These are phyloP conservation scores for Aporophyla lueneburgensis DNA, from an alignment of 2,888 invertebrate genomes.

Conservation along the genomic window DNA sequence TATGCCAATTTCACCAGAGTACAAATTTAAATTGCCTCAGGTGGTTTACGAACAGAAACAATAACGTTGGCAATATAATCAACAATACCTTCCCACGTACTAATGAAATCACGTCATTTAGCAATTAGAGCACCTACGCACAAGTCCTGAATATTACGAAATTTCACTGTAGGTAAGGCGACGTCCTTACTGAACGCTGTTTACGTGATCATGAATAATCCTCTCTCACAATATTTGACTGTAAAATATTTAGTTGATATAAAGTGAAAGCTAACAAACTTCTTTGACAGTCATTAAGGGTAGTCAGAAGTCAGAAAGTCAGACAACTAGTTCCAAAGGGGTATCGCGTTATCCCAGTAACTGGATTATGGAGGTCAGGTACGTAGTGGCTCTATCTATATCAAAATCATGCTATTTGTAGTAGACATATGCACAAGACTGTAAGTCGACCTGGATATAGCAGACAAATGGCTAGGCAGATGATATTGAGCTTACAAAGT, in stretches of 20 bases:
- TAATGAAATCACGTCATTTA: constrained; percentile 16
- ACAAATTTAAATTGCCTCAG: constrained; percentile 2
- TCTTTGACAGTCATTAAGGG: not conserved
- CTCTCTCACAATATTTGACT: not conserved
- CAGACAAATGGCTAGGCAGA: not conserved
- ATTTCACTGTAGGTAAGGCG: not conserved
- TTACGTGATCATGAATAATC: not conserved
- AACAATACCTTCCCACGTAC: constrained; percentile 13
- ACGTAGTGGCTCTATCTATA: not conserved
- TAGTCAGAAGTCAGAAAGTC: not conserved
- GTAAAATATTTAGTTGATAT: not conserved
- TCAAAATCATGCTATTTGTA: no score
- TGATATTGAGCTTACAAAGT: not conserved
- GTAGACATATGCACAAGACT: not conserved
- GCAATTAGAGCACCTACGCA: constrained; percentile 4
- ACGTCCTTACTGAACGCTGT: not conserved
- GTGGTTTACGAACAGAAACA: not conserved
- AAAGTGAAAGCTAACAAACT: not conserved
- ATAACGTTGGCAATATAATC: not conserved
- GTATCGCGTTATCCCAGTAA: no score
- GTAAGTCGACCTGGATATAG: not conserved
- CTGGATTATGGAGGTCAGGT: no score
- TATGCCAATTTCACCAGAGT: not conserved
- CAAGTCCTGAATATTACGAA: constrained; percentile 1
- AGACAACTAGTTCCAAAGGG: not conserved